Base-by-base conservation (phyloP, 2,888 invertebrate genomes). In the Parnassius apollo region DNA sequence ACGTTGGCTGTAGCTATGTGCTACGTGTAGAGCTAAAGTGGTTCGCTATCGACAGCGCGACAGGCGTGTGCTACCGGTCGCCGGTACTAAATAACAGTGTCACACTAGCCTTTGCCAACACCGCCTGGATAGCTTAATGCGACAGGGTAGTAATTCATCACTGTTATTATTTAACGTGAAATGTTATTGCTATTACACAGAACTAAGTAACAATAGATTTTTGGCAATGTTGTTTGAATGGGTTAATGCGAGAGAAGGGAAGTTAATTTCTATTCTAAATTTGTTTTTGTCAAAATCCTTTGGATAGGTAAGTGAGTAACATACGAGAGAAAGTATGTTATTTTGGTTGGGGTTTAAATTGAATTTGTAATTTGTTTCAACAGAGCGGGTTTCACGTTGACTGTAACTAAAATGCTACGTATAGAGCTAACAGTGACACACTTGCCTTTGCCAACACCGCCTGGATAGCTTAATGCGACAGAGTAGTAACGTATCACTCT, bases 61-160 rank as follows among this genome's bases (percentile, higher is more conserved):
- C 87, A 82, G 79, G 82, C 80, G 86, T 83, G 88, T 83, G 88
- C 83, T 82, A 82, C 83, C 80, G 83, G 71, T 68, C 74, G 74
- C 73, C 82, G 82, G 79, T 84, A 88, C 89, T 91, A 91, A 91
- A 91, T 91, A 91, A 90, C 88, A 88, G 82, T 87, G 89, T 88
- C 88, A 82, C 86, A 79, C 81, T 82, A 77, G 79, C 86, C 88
- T 91, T 91, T 91, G 82, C 80, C 78, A 77, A 80, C 81, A 83
- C 89, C 89, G 91, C 84, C 85, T 60, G 81, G 81, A 81, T 62
- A 65, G 66, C 1, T 9, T 11, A 11, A 44, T 44, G 44, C 11
- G 44, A 3, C 0, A 44, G 44, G 10, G 44, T 44, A 11, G 44
- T 44, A 44, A 35, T 7, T 35, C 4, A 35, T 35, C 35, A 35